These are phyloP conservation scores for Chloropsis hardwickii DNA, from an alignment of 2,113 vertebrate genomes.

Conservation along the genomic window DNA sequence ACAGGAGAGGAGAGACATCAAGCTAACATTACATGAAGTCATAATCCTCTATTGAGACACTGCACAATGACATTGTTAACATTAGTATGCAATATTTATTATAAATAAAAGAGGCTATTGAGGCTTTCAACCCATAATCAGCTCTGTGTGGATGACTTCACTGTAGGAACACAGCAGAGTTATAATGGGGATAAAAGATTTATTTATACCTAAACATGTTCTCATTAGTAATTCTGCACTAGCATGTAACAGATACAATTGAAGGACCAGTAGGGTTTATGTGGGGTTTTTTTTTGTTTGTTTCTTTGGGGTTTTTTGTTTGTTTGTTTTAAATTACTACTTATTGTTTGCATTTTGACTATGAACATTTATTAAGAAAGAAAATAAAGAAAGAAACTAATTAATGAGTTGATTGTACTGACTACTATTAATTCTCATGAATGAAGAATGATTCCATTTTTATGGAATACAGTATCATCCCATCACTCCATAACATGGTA, in stretches of 20 bases:
- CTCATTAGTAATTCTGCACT: slow-evolving; percentile 49
- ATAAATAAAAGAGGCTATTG: slow-evolving; percentile 61
- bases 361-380: not conserved
- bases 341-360: not conserved
- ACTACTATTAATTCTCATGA: not conserved
- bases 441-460: not conserved
- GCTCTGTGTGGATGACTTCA: slow-evolving; percentile 52
- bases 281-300: not conserved
- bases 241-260: slow-evolving; percentile 23
- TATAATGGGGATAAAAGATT: slow-evolving; percentile 55
- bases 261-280: not conserved
- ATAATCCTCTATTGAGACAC: slow-evolving; percentile 41
- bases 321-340: not conserved
- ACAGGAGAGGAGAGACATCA: slow-evolving; percentile 20
- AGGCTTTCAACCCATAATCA: slow-evolving; percentile 40
- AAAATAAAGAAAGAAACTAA: not conserved
- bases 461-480: not conserved
- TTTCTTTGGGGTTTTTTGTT: not conserved
- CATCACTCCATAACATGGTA: not conserved
- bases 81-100: slow-evolving; percentile 57
- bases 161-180: slow-evolving; percentile 29
- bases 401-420: not conserved
- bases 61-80: slow-evolving; percentile 26
- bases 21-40: slow-evolving; percentile 46
- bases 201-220: slow-evolving; percentile 59